phyloP scores from a whole-genome alignment of 1,140 invertebrate genomes.

The Solenopsis fugax region DNA sequence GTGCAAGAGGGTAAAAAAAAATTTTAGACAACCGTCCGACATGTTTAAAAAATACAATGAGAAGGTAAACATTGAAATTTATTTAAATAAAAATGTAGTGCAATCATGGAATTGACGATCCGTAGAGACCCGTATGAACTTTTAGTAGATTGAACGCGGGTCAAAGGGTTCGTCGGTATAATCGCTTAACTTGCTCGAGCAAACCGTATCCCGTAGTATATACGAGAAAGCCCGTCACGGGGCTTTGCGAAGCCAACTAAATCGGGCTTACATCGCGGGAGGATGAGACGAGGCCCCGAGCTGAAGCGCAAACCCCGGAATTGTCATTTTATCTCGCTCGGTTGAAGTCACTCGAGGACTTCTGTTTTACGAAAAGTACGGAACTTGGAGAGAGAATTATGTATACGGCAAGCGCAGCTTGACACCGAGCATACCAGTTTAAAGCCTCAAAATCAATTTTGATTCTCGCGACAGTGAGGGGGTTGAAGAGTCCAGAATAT shows the following conservation, averaged over 20 bases:
- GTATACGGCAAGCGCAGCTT: too few relatives aligned
- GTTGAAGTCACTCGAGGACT: slow-evolving; percentile 45
- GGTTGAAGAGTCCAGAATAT: background rate
- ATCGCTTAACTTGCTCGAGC: slow-evolving; percentile 75
- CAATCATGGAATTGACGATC: background rate
- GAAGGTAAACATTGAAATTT: background rate
- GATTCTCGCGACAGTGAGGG: background rate
- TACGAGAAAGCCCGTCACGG: slow-evolving; percentile 50
- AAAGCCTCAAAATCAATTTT: slow-evolving; percentile 8
- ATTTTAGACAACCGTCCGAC: background rate
- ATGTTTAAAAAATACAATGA: background rate
- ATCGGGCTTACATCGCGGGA: slow-evolving; percentile 50
- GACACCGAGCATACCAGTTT: slow-evolving; percentile 1
- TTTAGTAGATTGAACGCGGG: slow-evolving; percentile 61
- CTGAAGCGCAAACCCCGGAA: slow-evolving; percentile 8
- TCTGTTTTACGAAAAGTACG: slow-evolving; percentile 32
- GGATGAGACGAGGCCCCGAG: background rate
- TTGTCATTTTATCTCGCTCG: slow-evolving; percentile 57
- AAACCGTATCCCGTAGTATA: slow-evolving; percentile 51
- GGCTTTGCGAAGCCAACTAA: slow-evolving; percentile 75
- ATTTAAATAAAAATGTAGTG: background rate
- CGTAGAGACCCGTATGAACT: slow-evolving; percentile 9
- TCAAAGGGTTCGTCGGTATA: slow-evolving; percentile 63
- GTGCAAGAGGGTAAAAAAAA: background rate
- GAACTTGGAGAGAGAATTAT: slow-evolving; percentile 15